A percentile compares a stretch with the other conserved stretches of the same genome.
Conservation (phyloP, 2,113 vertebrate genomes). For the Sander vitreus region DNA sequence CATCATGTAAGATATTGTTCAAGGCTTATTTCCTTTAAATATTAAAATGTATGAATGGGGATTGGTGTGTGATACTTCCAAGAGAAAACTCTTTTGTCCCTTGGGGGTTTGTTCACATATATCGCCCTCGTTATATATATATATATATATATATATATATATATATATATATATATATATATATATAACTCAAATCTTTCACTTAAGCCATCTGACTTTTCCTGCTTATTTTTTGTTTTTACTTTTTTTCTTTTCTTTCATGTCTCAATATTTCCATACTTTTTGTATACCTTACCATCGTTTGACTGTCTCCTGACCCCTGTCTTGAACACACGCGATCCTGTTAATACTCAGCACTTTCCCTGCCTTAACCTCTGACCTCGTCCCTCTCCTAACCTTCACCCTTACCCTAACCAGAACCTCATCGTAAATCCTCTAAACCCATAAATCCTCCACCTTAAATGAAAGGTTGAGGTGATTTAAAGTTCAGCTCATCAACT, state of each 20-base stretch:
- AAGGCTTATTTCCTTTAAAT: background rate
- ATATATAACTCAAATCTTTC: background rate
- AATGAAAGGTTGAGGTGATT: constrained; percentile 56
- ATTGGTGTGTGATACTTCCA: background rate
- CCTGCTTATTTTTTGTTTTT: accelerated
- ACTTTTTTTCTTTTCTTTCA: background rate
- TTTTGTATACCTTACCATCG: background rate
- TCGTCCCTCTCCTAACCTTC: constrained; percentile 57
- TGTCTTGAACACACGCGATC: constrained; percentile 10
- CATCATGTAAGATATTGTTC: background rate
- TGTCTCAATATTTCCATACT: background rate
- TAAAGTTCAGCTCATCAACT: constrained; percentile 51
- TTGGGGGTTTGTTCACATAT: background rate
- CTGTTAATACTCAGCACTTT: constrained; percentile 68
- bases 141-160: no score
- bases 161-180: no score
- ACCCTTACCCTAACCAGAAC: constrained; percentile 27
- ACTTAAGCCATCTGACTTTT: background rate
- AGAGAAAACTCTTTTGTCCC: background rate
- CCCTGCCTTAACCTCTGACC: constrained; percentile 63
- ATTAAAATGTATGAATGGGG: background rate
- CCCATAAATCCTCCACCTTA: constrained; percentile 53
- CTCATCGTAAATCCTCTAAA: constrained; percentile 43
- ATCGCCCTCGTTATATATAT: no score
- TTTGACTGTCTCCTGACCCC: background rate